Conservation (phyloP, 2,888 invertebrate genomes). For the Notocelia uddmanniana region DNA sequence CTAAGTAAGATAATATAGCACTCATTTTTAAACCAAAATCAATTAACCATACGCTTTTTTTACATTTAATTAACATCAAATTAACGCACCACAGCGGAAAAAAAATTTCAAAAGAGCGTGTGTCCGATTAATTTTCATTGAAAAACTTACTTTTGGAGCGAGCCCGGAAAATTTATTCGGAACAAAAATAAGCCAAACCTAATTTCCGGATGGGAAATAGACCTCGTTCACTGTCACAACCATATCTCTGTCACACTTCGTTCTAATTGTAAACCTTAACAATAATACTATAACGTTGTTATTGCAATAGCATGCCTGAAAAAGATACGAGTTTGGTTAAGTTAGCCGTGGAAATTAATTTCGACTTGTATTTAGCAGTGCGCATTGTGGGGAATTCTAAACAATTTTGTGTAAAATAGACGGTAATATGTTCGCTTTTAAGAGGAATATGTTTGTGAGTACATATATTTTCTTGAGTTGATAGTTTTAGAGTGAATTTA, state of each 20-base stretch:
- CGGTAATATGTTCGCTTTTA: background rate
- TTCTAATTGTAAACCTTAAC: background rate
- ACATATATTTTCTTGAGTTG: background rate
- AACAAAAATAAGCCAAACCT: slow-evolving; percentile 30
- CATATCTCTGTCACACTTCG: background rate
- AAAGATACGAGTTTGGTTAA: background rate
- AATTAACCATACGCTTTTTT: background rate
- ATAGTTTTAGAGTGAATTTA: background rate
- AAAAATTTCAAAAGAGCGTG: background rate
- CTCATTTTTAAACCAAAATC: background rate
- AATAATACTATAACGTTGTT: background rate
- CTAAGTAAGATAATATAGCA: too few relatives aligned
- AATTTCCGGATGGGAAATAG: slow-evolving; percentile 36
- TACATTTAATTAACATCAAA: background rate
- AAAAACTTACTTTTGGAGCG: slow-evolving; percentile 13
- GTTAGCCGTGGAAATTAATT: slow-evolving; percentile 15
- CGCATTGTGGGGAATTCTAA: slow-evolving; percentile 27
- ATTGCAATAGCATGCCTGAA: background rate
- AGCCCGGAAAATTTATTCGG: slow-evolving; percentile 22
- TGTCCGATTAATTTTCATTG: slow-evolving; percentile 15
- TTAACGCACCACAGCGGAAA: background rate
- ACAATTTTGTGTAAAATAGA: slow-evolving; percentile 9
- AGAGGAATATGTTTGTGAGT: background rate
- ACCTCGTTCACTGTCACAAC: background rate
- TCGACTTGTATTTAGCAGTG: slow-evolving; percentile 24